These are phyloP conservation scores for Myotis lucifugus DNA, from an alignment of 2,113 vertebrate genomes.

Conservation along the genomic window DNA sequence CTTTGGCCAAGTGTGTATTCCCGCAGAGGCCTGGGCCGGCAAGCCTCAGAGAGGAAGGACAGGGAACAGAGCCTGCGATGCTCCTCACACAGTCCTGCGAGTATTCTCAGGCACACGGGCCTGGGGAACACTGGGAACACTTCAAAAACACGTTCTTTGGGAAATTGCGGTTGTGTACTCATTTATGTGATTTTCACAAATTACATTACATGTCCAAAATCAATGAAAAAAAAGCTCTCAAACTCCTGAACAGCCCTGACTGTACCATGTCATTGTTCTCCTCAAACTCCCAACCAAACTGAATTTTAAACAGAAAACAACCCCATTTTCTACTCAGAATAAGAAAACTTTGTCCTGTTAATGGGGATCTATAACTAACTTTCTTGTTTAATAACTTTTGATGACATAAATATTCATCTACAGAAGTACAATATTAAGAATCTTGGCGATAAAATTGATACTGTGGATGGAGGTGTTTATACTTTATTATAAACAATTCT, in stretches of 20 bases:
- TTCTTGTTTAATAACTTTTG: not conserved
- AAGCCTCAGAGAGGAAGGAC: too few relatives aligned
- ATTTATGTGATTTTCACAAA: not conserved
- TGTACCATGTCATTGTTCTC: rapidly evolving
- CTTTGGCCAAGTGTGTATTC: too few relatives aligned
- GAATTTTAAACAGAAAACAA: constrained; percentile 7
- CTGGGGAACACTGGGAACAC: not conserved
- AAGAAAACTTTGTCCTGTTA: not conserved
- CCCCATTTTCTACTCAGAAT: not conserved
- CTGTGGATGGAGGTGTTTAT: not conserved
- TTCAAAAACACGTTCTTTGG: not conserved
- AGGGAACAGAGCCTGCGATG: not conserved
- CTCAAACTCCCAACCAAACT: not conserved
- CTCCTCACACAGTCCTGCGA: not conserved
- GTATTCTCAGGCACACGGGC: rapidly evolving
- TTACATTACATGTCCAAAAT: not conserved
- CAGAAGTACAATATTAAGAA: not conserved
- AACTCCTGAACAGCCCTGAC: not conserved
- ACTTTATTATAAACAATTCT: not conserved
- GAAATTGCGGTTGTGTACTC: not conserved
- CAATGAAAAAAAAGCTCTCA: not conserved
- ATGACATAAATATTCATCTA: not conserved
- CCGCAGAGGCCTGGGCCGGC: too few relatives aligned
- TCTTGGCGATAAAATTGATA: not conserved
- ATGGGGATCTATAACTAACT: not conserved